These are phyloP conservation scores for Montipora sp. DNA, from an alignment of 64 coral and sea anemone genomes.

Conservation along the genomic window DNA sequence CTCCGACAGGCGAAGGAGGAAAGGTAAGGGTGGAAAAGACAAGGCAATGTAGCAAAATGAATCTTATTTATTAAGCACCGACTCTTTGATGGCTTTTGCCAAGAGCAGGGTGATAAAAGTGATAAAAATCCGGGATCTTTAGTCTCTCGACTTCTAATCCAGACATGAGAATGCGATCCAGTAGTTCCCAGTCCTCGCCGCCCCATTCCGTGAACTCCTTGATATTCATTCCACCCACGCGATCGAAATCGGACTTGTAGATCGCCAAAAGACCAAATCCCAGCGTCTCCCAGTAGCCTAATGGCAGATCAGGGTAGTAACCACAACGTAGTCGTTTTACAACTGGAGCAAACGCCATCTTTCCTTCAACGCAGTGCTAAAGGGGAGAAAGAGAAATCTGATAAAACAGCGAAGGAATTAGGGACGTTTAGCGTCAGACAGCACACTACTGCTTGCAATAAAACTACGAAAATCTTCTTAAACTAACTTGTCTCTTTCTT, in stretches of 20 bases:
- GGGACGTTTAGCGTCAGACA: no score
- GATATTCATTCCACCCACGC: slow-evolving; percentile 88
- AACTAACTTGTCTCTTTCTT: no score
- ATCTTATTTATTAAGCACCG: background rate
- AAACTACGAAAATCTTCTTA: no score
- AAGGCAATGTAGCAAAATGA: background rate
- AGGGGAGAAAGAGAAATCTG: background rate
- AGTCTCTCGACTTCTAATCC: slow-evolving; percentile 87
- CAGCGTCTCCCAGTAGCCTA: slow-evolving; percentile 92
- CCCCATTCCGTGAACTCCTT: slow-evolving; percentile 84
- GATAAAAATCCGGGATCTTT: slow-evolving; percentile 89
- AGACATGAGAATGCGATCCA: slow-evolving; percentile 87
- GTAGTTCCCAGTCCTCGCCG: slow-evolving; percentile 96
- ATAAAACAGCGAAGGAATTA: background rate
- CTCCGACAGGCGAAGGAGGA: background rate
- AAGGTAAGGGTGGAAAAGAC: background rate
- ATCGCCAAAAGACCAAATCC: slow-evolving; percentile 90
- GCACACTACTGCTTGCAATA: no score
- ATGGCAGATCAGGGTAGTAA: slow-evolving; percentile 67
- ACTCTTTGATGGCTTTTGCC: slow-evolving; percentile 33
- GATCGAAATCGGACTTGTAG: slow-evolving; percentile 94
- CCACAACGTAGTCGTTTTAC: slow-evolving; percentile 88
- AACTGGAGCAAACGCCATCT: slow-evolving; percentile 96
- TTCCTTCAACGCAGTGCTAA: slow-evolving; percentile 88
- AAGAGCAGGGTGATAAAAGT: slow-evolving; percentile 79